Percentiles rank a stretch among this genome's conserved stretches.
These are phyloP conservation scores for Acanthisitta chloris DNA, from an alignment of 2,113 vertebrate species.

Conservation along the genomic window DNA sequence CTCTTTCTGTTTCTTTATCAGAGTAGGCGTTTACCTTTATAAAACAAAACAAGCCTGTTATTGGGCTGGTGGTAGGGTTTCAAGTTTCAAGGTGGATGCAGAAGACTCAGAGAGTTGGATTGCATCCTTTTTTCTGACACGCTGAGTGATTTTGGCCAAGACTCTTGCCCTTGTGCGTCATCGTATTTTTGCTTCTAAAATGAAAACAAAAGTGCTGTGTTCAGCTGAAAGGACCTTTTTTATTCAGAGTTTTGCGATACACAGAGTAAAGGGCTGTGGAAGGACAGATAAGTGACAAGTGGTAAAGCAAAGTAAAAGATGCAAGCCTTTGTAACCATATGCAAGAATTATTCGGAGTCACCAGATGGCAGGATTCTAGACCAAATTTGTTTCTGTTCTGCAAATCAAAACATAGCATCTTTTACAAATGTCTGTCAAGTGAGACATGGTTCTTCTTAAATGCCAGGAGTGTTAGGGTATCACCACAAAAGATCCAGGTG, in stretches of 20 bases:
- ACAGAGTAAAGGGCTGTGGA: background rate
- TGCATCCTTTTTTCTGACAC: background rate
- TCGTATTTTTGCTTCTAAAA: background rate
- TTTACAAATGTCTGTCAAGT: background rate
- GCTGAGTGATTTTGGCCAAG: background rate
- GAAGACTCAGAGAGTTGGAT: background rate
- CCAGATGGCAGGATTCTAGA: conserved; percentile 39
- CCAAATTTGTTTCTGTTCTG: background rate
- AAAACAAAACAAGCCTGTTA: background rate
- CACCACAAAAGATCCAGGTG: background rate
- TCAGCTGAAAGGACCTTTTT: background rate
- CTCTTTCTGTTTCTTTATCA: background rate
- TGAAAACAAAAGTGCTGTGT: background rate
- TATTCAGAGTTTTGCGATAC: background rate
- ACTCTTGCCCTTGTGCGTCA: background rate
- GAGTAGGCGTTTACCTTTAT: background rate
- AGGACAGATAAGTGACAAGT: background rate
- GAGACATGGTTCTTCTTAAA: background rate
- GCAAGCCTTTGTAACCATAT: background rate
- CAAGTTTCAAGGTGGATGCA: background rate
- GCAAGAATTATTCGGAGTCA: conserved; percentile 10
- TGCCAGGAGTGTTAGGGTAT: background rate
- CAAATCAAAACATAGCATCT: background rate
- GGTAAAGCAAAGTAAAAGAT: background rate
- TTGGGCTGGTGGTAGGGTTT: background rate